Evolutionary conservation across 1,140 invertebrate species (phyloP), one percentile per base, ranked within the genome.

Genomic region (Hypothenemus hampei): DNA sequence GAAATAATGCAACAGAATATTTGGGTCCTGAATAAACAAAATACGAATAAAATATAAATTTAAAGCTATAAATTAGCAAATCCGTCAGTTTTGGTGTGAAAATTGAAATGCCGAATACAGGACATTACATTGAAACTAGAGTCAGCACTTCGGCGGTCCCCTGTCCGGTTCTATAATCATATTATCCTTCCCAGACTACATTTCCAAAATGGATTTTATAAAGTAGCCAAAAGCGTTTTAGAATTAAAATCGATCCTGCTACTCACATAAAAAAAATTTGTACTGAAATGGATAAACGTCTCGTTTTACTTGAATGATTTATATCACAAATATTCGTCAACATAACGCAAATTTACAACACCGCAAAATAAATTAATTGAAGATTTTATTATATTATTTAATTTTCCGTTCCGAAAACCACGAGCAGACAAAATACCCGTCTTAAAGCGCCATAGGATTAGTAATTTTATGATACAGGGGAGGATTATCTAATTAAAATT

Each of bases 401-500:
- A 37, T 37, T 37, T 37, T 37, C 35, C 35, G 16, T 37, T 13
- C 16, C 39, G 1, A 26, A 26, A 23, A 13, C 24, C 41, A 23
- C 5, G n/a, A 40, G 21, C 45, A 47, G 31, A 47, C 45, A 47
- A 47, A 47, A 47, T 35, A 47, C 16, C 45, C 45, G 21, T 47
- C n/a, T 16, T 33, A 11, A 47, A 47, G n/a, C 45, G 33, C 29
- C 20, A 3, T 19, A 35, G 45, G 29, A 47, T 47, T 47, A 47
- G 26, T 47, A 47, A 47, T 47, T 47, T 47, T 47, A 47, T 47
- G 45, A 47, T 47, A 47, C 45, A 47, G 45, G 45, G 45, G 45
- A 35, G 45, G 45, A 47, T 47, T 47, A 47, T 47, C 45, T 47
- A 33, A 47, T 47, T 47, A 47, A 47, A 47, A 47, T 47, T 47